Conservation (phyloP, 2,888 invertebrate species). For the Cantharis nigra region DNA sequence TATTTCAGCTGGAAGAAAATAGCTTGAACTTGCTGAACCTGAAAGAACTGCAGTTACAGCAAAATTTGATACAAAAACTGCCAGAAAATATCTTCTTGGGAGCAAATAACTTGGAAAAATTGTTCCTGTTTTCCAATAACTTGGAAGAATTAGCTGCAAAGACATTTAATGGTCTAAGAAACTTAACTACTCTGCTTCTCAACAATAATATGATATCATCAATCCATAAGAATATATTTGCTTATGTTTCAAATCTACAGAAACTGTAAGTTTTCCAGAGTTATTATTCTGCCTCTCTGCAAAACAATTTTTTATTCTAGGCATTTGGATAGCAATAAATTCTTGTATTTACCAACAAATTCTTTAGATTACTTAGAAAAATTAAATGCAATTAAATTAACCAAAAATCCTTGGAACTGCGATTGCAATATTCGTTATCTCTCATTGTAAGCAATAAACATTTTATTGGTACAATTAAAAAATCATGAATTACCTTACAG, state of each 20-base stretch:
- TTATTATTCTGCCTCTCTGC: neutral
- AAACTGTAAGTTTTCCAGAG: conserved; percentile 65
- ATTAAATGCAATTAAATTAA: conserved; percentile 69
- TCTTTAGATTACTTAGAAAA: conserved; percentile 67
- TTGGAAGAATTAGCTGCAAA: conserved; percentile 65
- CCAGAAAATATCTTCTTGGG: conserved; percentile 65
- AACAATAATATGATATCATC: conserved; percentile 72
- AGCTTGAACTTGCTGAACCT: conserved; percentile 63
- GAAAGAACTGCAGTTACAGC: conserved; percentile 70
- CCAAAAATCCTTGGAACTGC: conserved; percentile 82
- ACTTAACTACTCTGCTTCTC: conserved; percentile 69
- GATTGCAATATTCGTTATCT: conserved; percentile 76
- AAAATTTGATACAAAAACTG: conserved; percentile 64
- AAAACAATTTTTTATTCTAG: conserved; percentile 55
- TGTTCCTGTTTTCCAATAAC: conserved; percentile 72
- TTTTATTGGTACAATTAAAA: neutral
- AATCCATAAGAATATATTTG: conserved; percentile 67
- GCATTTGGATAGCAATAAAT: conserved; percentile 75
- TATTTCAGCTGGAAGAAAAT: conserved; percentile 59
- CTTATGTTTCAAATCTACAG: conserved; percentile 66
- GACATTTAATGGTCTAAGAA: conserved; percentile 65
- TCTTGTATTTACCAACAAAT: conserved; percentile 69
- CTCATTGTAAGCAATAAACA: conserved; percentile 62
- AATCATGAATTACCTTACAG: conserved; percentile 51
- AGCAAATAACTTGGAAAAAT: conserved; percentile 64